Evolutionary conservation across 64 coral and sea anemone genomes (phyloP), one percentile per base, ranked within the genome.

Genomic region (Stylophora pistillata): DNA sequence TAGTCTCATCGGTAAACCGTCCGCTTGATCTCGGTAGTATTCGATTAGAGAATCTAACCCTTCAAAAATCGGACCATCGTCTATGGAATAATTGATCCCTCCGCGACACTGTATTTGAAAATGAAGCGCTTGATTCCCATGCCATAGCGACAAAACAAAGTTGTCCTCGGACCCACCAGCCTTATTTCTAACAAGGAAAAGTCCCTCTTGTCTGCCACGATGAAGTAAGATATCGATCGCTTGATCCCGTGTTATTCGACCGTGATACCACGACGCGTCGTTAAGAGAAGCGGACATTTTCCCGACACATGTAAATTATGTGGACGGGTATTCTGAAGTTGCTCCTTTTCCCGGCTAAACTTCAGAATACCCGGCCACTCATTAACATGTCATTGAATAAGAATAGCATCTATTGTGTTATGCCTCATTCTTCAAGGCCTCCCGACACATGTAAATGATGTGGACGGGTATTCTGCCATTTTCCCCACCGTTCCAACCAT

Each of bases 141-240:
- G 84, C 97, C 97, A 99, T 82, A 99, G 63, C 71, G 97, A 99
- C 47, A 99, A 91, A 5, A 95, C 97, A 52, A 93, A 93, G 80
- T 95, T 91, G 37, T 94, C 95, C 9, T 89, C 90, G 58, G 86
- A 47, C 7, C 37, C 82, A 53, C 86, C 92, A 15, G 91, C 89
- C 79, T 88, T 99, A 87, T 99, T 88, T 80, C 97, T 91, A 16
- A 99, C 97, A 60, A 99, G 97, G 84, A 99, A 99, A 28, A 99
- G 70, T 9, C 97, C 97, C 73, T 99, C 93, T 70, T 93, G 86
- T 77, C 92, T 86, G 13, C 97, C 93, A 72, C 92, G 73, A 88
- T 94, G 81, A 63, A 95, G 77, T 55, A 99, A 78, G 57, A 93
- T 65, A 21, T 89, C 82, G 23, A 93, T 78, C 3, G 93, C 93